Percentiles rank a stretch among this genome's conserved stretches.
Evolutionary conservation across 2,888 invertebrate genomes (phyloP).

Genomic region (Andrena camellia): DNA sequence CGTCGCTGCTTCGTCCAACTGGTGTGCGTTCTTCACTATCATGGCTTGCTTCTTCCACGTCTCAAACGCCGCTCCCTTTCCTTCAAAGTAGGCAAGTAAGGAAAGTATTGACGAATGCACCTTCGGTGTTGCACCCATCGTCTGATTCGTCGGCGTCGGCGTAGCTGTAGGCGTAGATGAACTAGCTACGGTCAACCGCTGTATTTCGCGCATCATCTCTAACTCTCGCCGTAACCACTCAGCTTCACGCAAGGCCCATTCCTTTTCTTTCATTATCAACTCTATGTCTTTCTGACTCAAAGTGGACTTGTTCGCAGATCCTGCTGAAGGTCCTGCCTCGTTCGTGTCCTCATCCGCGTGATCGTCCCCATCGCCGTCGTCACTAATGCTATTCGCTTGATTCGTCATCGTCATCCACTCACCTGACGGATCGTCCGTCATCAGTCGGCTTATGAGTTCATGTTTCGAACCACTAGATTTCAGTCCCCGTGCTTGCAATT

Average conservation of each 20-base stretch:
- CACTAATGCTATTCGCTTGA: neutral
- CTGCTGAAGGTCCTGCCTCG: no score
- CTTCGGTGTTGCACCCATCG: no score
- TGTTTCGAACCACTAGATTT: neutral
- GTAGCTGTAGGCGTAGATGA: no score
- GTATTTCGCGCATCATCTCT: neutral
- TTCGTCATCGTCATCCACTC: neutral
- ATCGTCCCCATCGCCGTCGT: neutral
- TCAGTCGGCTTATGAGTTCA: neutral
- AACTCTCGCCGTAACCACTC: no score
- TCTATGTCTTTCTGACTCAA: no score
- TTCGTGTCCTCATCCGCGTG: neutral
- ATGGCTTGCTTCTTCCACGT: neutral
- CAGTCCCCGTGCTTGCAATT: neutral
- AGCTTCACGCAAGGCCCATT: no score
- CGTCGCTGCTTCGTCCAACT: neutral
- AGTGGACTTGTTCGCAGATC: no score
- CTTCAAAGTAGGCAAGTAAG: slow-evolving; percentile 2
- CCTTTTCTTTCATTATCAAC: no score
- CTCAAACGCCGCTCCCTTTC: neutral
- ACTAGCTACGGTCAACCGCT: neutral
- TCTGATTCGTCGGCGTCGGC: no score
- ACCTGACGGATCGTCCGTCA: neutral
- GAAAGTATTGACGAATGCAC: neutral
- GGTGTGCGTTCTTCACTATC: neutral